phyloP scores from a whole-genome alignment of 2,797 vertebrate genomes.

The Zalophus californianus region DNA sequence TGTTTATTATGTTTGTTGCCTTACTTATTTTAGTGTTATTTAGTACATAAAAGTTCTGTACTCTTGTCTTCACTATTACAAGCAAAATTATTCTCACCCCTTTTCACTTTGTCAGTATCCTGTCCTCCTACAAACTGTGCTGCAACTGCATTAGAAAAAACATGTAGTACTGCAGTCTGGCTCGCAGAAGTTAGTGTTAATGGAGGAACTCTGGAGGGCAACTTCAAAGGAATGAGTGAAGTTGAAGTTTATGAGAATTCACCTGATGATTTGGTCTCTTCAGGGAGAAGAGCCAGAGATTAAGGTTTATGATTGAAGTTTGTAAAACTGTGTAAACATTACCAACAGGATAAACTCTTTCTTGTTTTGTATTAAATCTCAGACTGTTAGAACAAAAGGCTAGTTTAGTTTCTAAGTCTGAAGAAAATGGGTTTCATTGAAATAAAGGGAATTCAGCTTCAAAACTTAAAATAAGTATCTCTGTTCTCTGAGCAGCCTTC shows the following conservation, averaged over 20 bases:
- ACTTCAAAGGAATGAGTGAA: conserved; percentile 3
- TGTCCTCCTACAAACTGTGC: background rate
- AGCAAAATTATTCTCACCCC: background rate
- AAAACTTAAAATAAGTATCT: background rate
- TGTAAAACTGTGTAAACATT: conserved; percentile 41
- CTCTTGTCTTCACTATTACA: background rate
- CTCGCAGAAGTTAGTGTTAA: background rate
- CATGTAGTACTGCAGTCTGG: background rate
- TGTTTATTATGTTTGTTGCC: background rate
- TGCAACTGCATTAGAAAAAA: background rate
- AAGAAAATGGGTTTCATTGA: conserved; percentile 37
- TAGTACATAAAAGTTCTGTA: conserved; percentile 3
- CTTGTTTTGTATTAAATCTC: conserved; percentile 49
- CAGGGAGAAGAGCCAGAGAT: background rate
- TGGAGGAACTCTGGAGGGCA: background rate
- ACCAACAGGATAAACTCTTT: conserved; percentile 29
- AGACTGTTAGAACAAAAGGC: background rate
- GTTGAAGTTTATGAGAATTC: conserved; percentile 14
- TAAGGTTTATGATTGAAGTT: conserved; percentile 23
- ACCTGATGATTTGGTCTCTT: background rate
- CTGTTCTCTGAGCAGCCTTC: background rate
- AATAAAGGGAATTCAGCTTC: conserved; percentile 39
- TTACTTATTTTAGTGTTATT: background rate
- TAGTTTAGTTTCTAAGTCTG: conserved; percentile 13
- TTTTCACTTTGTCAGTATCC: background rate